These are phyloP conservation scores for Busseola fusca DNA, from an alignment of 2,888 invertebrate species.

Conservation along the genomic window DNA sequence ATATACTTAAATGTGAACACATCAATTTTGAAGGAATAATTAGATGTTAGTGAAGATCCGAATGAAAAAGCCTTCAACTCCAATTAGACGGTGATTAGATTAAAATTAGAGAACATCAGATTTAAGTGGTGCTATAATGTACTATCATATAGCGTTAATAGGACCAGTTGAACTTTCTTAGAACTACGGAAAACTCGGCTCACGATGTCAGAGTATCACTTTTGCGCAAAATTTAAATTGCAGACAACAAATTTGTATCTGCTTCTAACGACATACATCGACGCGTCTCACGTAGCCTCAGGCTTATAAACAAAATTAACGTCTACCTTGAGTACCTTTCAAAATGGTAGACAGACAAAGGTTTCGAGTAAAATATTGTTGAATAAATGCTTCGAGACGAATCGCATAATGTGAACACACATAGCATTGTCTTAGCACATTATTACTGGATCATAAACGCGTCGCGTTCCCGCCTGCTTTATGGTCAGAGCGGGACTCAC, in stretches of 20 bases:
- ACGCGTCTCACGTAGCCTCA: slow-evolving; percentile 65
- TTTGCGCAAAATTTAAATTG: slow-evolving; percentile 64
- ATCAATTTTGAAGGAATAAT: slow-evolving; percentile 47
- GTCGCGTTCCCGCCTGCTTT: slow-evolving; percentile 79
- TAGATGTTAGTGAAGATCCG: slow-evolving; percentile 21
- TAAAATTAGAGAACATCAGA: slow-evolving; percentile 67
- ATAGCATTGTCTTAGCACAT: slow-evolving; percentile 75
- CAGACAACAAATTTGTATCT: slow-evolving; percentile 69
- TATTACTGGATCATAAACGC: slow-evolving; percentile 84
- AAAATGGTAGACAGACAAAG: slow-evolving; percentile 55
- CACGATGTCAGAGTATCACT: slow-evolving; percentile 63
- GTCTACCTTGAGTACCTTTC: slow-evolving; percentile 64
- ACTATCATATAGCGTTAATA: slow-evolving; percentile 61
- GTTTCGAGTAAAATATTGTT: slow-evolving; percentile 37
- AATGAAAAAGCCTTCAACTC: slow-evolving; percentile 41
- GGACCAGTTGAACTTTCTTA: slow-evolving; percentile 63
- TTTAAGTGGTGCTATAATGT: slow-evolving; percentile 58
- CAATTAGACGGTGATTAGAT: slow-evolving; percentile 59
- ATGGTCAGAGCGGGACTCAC: slow-evolving; percentile 83
- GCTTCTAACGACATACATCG: slow-evolving; percentile 66
- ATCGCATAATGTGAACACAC: slow-evolving; percentile 53
- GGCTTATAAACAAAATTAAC: slow-evolving; percentile 69
- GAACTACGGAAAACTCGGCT: slow-evolving; percentile 62
- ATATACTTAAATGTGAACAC: slow-evolving; percentile 43
- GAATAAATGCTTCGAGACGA: slow-evolving; percentile 44